phyloP scores from a whole-genome alignment of 2,113 vertebrate species.

The Pagrus major region DNA sequence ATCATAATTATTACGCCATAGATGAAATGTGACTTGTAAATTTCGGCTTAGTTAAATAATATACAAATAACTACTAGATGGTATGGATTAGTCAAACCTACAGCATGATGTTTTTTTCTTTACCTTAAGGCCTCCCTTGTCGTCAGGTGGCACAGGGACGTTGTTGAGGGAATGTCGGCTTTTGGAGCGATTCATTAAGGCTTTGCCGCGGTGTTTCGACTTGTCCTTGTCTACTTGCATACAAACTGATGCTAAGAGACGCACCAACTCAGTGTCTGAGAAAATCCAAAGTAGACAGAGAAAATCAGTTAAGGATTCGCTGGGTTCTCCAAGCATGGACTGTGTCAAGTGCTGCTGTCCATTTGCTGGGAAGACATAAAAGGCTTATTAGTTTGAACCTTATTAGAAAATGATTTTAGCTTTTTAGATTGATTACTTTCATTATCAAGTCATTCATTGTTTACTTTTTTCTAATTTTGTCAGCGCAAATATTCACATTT shows the following conservation, averaged over 20 bases:
- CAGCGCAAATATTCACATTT: too few species aligned
- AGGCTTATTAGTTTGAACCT: background rate
- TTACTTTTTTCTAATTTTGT: too few species aligned
- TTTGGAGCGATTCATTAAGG: conserved; percentile 81
- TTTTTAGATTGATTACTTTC: too few species aligned
- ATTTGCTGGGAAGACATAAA: background rate
- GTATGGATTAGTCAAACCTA: background rate
- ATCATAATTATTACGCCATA: background rate
- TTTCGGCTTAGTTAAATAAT: background rate
- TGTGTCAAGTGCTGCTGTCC: background rate
- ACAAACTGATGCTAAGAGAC: conserved; percentile 95
- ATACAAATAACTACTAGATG: background rate
- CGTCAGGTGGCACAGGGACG: conserved; percentile 89
- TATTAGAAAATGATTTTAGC: background rate
- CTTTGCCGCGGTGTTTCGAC: conserved; percentile 84
- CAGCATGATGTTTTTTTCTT: background rate
- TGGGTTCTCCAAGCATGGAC: background rate
- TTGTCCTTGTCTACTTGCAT: conserved; percentile 95
- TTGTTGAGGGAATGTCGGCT: conserved; percentile 88
- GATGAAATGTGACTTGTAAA: background rate
- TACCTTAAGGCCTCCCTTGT: conserved; percentile 96
- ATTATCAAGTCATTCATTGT: too few species aligned
- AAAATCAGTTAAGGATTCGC: background rate
- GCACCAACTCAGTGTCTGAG: conserved; percentile 95
- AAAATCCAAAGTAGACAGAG: background rate